A percentile compares a stretch with the other conserved stretches of the same genome.
These are phyloP conservation scores for Neodiprion pinetum DNA, from an alignment of 1,140 invertebrate species.

Conservation along the genomic window DNA sequence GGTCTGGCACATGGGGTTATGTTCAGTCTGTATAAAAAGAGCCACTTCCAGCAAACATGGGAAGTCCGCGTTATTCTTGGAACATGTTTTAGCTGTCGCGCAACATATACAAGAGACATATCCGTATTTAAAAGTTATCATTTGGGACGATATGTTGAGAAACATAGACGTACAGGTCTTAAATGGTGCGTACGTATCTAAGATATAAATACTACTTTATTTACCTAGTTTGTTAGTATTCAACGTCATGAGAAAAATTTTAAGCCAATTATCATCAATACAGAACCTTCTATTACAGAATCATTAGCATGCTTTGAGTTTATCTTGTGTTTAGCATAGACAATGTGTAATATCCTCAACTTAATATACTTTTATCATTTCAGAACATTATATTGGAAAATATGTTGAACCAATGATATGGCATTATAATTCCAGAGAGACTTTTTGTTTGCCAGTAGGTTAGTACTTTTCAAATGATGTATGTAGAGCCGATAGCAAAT, in stretches of 20 bases:
- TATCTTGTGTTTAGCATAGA: not conserved
- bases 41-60: conserved; percentile 62
- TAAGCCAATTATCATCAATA: no score
- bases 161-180: conserved; percentile 72
- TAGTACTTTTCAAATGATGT: conserved; percentile 19
- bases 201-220: conserved; percentile 17
- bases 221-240: not conserved
- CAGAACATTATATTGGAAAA: conserved; percentile 73
- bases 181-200: conserved; percentile 53
- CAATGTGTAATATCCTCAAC: not conserved
- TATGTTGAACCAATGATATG: conserved; percentile 89
- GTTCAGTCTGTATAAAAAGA: conserved; percentile 71
- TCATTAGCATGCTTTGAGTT: not conserved
- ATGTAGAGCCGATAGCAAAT: not conserved
- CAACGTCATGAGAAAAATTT: no score
- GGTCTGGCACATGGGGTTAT: conserved; percentile 84
- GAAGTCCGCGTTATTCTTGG: conserved; percentile 69
- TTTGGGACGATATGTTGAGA: conserved; percentile 97
- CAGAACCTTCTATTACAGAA: no score
- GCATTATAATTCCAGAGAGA: conserved; percentile 67
- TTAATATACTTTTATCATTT: conserved; percentile 39
- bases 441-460: conserved; percentile 59
- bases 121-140: conserved; percentile 75
- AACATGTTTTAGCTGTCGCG: conserved; percentile 72
- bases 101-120: conserved; percentile 70